phyloP scores from a whole-genome alignment of 2,888 invertebrate genomes.

The Elmis aenea region DNA sequence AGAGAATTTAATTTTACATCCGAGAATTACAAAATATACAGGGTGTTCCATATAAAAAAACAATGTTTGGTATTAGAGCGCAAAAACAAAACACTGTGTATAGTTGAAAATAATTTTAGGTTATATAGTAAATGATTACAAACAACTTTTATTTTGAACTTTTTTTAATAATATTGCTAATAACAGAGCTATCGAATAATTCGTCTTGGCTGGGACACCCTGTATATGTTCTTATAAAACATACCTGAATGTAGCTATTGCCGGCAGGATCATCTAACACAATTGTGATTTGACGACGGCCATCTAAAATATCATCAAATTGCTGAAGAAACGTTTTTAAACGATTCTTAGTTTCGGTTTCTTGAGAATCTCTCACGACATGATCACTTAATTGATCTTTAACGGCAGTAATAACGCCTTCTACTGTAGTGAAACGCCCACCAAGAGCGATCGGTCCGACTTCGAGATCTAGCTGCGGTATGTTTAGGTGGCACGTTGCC shows the following conservation, averaged over 20 bases:
- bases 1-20: too few relatives aligned
- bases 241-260: constrained; percentile 86
- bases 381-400: constrained; percentile 68
- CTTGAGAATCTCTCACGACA: constrained; percentile 68
- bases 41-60: too few relatives aligned
- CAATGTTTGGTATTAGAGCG: too few relatives aligned
- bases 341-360: constrained; percentile 49
- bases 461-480: constrained; percentile 86
- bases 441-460: constrained; percentile 81
- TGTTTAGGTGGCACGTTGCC: constrained; percentile 70
- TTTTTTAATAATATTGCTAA: too few relatives aligned
- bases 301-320: constrained; percentile 62
- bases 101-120: too few relatives aligned
- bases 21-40: too few relatives aligned
- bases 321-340: constrained; percentile 61
- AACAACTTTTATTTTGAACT: too few relatives aligned
- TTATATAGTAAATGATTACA: too few relatives aligned
- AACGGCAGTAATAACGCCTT: constrained; percentile 78
- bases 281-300: constrained; percentile 63
- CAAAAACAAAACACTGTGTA: too few relatives aligned
- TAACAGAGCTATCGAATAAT: too few relatives aligned
- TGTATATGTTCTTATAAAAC: too few relatives aligned
- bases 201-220: too few relatives aligned
- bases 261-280: constrained; percentile 95
- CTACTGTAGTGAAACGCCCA: constrained; percentile 92